Percentiles rank a stretch among this genome's conserved stretches.
Evolutionary conservation across 2,888 invertebrate species (phyloP).

Genomic region (Nephrocerus scutellatus): DNA sequence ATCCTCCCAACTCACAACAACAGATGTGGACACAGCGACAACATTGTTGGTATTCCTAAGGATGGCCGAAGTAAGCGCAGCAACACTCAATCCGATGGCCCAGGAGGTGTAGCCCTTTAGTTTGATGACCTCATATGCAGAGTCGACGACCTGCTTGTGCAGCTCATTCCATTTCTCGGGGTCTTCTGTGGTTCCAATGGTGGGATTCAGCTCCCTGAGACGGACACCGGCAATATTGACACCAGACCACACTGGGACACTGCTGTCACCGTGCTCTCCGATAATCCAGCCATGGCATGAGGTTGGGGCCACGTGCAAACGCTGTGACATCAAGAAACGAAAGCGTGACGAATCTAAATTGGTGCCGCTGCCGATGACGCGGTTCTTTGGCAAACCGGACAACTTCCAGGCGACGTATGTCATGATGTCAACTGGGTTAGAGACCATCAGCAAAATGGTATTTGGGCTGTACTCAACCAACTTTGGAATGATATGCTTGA

Average conservation of each 20-base stretch:
- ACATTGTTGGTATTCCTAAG: slow-evolving; percentile 67
- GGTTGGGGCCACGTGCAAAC: slow-evolving; percentile 70
- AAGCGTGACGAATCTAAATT: slow-evolving; percentile 90
- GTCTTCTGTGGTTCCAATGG: slow-evolving; percentile 65
- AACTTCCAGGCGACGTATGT: slow-evolving; percentile 94
- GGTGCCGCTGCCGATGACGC: slow-evolving; percentile 87
- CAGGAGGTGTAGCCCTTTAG: slow-evolving; percentile 87
- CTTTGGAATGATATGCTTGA: slow-evolving; percentile 77
- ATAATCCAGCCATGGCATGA: slow-evolving; percentile 90
- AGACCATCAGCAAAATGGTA: slow-evolving; percentile 76
- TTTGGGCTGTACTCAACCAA: slow-evolving; percentile 67
- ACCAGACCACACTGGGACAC: slow-evolving; percentile 89
- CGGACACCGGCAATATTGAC: slow-evolving; percentile 87
- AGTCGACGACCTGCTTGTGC: slow-evolving; percentile 75
- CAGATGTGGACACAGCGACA: slow-evolving; percentile 70
- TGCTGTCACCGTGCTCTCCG: slow-evolving; percentile 89
- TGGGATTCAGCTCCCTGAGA: slow-evolving; percentile 68
- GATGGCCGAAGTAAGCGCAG: slow-evolving; percentile 64
- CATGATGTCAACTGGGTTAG: slow-evolving; percentile 88
- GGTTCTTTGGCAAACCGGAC: slow-evolving; percentile 78
- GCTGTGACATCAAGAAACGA: slow-evolving; percentile 78
- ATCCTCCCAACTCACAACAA: slow-evolving; percentile 64
- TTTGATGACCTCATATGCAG: slow-evolving; percentile 81
- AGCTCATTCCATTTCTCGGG: slow-evolving; percentile 71
- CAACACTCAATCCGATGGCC: slow-evolving; percentile 78